Evolutionary conservation across 2,113 vertebrate species (phyloP).

Genomic region (Xiphias gladius): DNA sequence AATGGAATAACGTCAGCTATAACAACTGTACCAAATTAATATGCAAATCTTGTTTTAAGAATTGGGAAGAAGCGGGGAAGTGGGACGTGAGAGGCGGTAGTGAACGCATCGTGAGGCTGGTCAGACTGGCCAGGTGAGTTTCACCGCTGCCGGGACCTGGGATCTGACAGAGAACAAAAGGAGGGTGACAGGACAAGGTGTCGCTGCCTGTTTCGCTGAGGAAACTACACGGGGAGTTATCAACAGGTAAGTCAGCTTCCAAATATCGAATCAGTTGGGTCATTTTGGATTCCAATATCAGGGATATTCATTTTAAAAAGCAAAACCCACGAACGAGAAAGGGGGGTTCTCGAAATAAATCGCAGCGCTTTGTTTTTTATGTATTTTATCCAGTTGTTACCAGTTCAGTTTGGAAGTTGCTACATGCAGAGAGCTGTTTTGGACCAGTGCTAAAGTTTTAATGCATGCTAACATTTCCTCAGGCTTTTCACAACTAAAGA

Average conservation of each 20-base stretch:
- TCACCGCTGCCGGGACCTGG: not conserved
- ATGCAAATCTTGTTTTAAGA: too few species aligned
- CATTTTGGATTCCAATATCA: not conserved
- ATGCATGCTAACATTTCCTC: too few species aligned
- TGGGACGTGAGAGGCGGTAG: not conserved
- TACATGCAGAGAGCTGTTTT: not conserved
- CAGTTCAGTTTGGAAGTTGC: not conserved
- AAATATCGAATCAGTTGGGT: not conserved
- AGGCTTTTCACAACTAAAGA: too few species aligned
- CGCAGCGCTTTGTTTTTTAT: not conserved
- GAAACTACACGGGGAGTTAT: not conserved
- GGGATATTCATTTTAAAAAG: not conserved
- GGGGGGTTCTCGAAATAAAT: not conserved
- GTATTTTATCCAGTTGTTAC: not conserved
- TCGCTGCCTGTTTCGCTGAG: not conserved
- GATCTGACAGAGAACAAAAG: not conserved
- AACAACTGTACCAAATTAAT: too few species aligned
- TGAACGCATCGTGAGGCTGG: constrained; percentile 54
- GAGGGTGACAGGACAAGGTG: not conserved
- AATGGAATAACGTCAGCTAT: too few species aligned
- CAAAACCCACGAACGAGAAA: too few species aligned
- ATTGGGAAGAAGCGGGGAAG: not conserved
- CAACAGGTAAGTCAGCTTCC: constrained; percentile 43
- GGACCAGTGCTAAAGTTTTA: not conserved
- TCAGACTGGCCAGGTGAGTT: constrained; percentile 65